Conservation (phyloP, 1,140 invertebrate genomes). For the Drosophila pectinifera region DNA sequence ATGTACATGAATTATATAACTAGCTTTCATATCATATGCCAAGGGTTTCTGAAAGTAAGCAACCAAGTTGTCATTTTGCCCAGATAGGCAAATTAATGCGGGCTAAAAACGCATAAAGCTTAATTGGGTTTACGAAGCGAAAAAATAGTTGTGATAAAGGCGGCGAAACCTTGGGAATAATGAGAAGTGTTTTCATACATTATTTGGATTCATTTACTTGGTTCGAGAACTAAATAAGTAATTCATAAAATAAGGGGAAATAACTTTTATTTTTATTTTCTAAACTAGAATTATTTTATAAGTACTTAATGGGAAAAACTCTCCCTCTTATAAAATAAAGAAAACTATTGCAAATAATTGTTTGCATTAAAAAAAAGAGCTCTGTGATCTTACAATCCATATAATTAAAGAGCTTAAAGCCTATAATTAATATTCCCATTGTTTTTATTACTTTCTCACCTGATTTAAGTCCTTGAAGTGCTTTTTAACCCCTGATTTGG, state of each 20-base stretch:
- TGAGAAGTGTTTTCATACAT: background rate
- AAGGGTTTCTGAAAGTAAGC: constrained; percentile 9
- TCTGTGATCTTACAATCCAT: too few relatives aligned
- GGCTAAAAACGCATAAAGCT: constrained; percentile 1
- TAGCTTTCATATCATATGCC: constrained; percentile 35
- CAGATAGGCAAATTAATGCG: constrained; percentile 34
- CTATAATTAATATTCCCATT: background rate
- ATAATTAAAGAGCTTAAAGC: too few relatives aligned
- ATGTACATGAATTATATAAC: constrained; percentile 46
- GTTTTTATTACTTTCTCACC: background rate
- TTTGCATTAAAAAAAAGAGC: too few relatives aligned
- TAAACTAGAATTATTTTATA: background rate
- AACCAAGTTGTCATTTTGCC: constrained; percentile 11
- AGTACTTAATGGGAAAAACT: too few relatives aligned
- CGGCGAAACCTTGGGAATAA: background rate
- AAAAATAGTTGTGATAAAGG: constrained; percentile 3
- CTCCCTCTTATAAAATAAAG: too few relatives aligned
- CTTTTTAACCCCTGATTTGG: background rate
- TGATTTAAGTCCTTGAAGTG: background rate
- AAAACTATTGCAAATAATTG: too few relatives aligned
- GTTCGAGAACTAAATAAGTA: too few relatives aligned
- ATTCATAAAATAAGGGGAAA: background rate
- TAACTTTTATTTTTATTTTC: background rate
- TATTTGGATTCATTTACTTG: background rate
- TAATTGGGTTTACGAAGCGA: constrained; percentile 13